Evolutionary conservation across 2,888 invertebrate genomes (phyloP).

Genomic region (Molorchus minor): DNA sequence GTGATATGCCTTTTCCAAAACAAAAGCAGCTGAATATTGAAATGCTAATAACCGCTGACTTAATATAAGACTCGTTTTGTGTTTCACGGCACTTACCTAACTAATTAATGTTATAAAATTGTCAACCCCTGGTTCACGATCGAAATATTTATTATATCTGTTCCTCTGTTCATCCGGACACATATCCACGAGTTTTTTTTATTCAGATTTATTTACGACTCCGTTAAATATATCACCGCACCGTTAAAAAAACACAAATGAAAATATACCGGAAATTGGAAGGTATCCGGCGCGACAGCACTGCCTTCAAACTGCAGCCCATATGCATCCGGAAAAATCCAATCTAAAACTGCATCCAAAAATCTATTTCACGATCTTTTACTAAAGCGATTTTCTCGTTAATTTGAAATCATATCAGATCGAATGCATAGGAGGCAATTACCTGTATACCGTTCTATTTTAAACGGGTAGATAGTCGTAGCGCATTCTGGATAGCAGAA

Average conservation of each 20-base stretch:
- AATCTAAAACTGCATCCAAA: conserved; percentile 43
- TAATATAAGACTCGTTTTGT: too few species aligned
- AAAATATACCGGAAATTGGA: not conserved
- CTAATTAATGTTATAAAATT: too few species aligned
- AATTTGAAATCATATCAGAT: conserved; percentile 31
- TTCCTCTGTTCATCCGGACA: too few species aligned
- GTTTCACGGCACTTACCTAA: too few species aligned
- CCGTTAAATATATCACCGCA: not conserved
- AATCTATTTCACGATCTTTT: conserved; percentile 44
- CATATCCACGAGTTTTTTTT: too few species aligned
- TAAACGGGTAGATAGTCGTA: conserved; percentile 17
- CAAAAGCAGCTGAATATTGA: too few species aligned
- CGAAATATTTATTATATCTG: too few species aligned
- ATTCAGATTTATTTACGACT: too few species aligned
- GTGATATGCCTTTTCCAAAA: too few species aligned
- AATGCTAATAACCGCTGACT: too few species aligned
- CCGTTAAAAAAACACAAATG: not conserved
- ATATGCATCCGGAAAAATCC: conserved; percentile 33
- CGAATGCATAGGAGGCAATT: conserved; percentile 26
- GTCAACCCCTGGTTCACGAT: too few species aligned
- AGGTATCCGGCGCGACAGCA: conserved; percentile 1
- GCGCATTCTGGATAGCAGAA: too few species aligned
- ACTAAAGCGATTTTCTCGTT: conserved; percentile 30
- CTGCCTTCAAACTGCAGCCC: conserved; percentile 15
- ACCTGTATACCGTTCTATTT: conserved; percentile 22